These are phyloP conservation scores for Eurosta solidaginis DNA, from an alignment of 1,140 invertebrate species.

Conservation along the genomic window DNA sequence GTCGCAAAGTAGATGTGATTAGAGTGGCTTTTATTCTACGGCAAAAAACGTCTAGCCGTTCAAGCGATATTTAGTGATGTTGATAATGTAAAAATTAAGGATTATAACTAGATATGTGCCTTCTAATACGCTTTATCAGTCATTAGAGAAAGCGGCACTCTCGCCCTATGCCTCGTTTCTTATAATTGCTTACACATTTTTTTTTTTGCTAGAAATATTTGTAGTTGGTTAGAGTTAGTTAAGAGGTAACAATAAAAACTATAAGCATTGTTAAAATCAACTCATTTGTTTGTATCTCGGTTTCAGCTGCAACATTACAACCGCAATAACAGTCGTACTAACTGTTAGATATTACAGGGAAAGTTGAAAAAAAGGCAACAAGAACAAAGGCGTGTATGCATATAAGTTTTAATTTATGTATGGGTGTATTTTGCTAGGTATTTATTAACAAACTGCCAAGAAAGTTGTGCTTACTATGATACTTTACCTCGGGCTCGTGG, in stretches of 20 bases:
- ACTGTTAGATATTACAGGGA: neutral
- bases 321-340: neutral
- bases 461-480: neutral
- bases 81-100: no score
- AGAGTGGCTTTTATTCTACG: no score
- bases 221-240: neutral
- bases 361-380: no score
- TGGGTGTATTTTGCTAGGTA: neutral
- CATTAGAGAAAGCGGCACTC: no score
- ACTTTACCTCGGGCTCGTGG: neutral
- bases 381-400: neutral
- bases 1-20: no score
- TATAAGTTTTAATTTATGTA: neutral
- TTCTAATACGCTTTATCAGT: no score
- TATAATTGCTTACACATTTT: no score
- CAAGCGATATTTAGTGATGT: no score
- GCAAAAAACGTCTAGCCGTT: no score
- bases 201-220: neutral
- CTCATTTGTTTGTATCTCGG: slow-evolving; percentile 1
- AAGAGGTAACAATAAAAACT: neutral
- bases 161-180: no score
- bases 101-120: no score
- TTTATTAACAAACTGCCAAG: slow-evolving; percentile 23
- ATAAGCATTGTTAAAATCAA: neutral
- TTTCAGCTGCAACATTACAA: neutral